These are phyloP conservation scores for Cephalotes varians DNA, from an alignment of 2,888 invertebrate genomes.

Conservation along the genomic window DNA sequence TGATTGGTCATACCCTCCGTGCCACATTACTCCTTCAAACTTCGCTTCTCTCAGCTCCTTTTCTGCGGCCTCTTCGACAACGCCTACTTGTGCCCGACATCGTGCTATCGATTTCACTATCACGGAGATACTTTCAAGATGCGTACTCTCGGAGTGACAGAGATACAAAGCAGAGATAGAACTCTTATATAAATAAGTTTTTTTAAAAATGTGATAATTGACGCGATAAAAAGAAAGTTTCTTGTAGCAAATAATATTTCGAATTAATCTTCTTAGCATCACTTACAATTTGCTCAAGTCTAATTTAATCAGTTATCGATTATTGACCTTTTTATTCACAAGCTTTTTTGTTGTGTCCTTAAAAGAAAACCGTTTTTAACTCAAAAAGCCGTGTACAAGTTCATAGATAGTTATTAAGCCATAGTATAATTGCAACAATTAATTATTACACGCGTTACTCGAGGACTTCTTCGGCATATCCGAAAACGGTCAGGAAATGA, in stretches of 20 bases:
- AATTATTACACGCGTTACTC: slow-evolving; percentile 52
- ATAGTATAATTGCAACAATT: slow-evolving; percentile 48
- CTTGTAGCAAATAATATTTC: background rate
- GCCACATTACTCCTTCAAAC: slow-evolving; percentile 83
- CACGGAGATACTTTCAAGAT: slow-evolving; percentile 1
- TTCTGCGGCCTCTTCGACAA: slow-evolving; percentile 60
- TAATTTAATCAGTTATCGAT: background rate
- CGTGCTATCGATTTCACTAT: slow-evolving; percentile 32
- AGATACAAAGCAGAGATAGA: background rate
- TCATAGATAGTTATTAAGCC: slow-evolving; percentile 50
- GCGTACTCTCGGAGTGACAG: background rate
- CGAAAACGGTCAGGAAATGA: slow-evolving; percentile 68
- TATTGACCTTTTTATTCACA: background rate
- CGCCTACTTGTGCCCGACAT: slow-evolving; percentile 49
- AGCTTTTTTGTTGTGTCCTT: background rate
- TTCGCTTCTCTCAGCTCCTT: slow-evolving; percentile 75
- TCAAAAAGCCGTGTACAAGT: background rate
- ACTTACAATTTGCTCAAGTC: background rate
- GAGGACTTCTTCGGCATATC: slow-evolving; percentile 53
- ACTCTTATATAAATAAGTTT: background rate
- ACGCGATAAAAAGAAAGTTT: background rate
- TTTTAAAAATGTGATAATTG: too few relatives aligned
- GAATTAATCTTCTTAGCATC: background rate
- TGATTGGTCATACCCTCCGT: slow-evolving; percentile 85
- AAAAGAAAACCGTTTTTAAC: background rate